Base-by-base conservation (phyloP, 2,113 vertebrate genomes). In the Amphilophus citrinellus region DNA sequence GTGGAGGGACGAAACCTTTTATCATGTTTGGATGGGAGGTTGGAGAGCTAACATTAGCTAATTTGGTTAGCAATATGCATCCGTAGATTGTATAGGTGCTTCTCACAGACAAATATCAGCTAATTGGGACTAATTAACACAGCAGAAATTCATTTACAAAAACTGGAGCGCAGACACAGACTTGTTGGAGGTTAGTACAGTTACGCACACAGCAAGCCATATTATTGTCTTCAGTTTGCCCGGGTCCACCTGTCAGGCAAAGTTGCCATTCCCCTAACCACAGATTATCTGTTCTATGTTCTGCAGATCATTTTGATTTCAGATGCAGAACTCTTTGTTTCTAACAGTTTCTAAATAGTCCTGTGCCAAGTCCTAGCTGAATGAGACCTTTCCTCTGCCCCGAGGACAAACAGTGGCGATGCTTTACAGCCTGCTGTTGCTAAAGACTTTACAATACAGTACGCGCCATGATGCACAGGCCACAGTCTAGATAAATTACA, bases 401-500 rank as follows among this genome's bases (percentile, higher is more conserved):
- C 32, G 27, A 73, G 47, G 68, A 73, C 47, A 73, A 73, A 73
- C 1, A 4, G 68, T 68, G 65, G 82, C 71, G 71, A 71, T 75
- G 35, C 57, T 61, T 80, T 66, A 30, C 53, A 81, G 81, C 73
- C 20, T 77, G 39, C 32, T 68, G 44, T 83, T 71, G 60, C 89
- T 73, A 44, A 81, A 85, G 37, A 75, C 71, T 75, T 80, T 77
- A 87, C 77, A 83, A 87, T 79, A 32, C 61, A 84, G 63, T 17
- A 7, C 77, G 75, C 79, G 79, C 76, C 79, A 82, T 79, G 79
- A 87, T 47, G 76, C 66, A 56, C 2, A 44, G 71, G 80, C 85
- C 79, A 35, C 79, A 68, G 44, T 76, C 78, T 61, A 77, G 44
- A 83, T 24, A 80, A 89, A 90, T 89, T 75, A 88, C 82, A 88